These are phyloP conservation scores for Zaprionus ghesquierei DNA, from an alignment of 1,140 invertebrate genomes.

Conservation along the genomic window DNA sequence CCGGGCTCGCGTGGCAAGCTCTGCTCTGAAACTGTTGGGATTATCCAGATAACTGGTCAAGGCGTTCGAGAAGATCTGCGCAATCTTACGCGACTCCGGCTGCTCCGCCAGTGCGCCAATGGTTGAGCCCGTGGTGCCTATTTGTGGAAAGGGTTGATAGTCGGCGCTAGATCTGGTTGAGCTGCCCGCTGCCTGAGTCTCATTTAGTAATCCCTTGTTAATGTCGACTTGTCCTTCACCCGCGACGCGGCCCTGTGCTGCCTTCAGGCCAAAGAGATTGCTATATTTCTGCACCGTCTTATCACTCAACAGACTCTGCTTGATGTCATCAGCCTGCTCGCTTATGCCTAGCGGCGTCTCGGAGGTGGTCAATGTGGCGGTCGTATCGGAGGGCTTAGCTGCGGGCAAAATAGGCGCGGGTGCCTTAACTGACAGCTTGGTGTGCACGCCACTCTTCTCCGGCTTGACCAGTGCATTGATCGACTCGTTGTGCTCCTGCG, in stretches of 20 bases:
- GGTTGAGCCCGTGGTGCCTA: conserved; percentile 72
- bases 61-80: conserved; percentile 91
- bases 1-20: conserved; percentile 87
- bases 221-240: conserved; percentile 29
- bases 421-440: conserved; percentile 53
- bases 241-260: conserved; percentile 23
- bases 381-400: conserved; percentile 56
- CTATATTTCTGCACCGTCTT: conserved; percentile 86
- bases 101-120: conserved; percentile 83
- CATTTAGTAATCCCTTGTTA: conserved; percentile 44
- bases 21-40: conserved; percentile 89
- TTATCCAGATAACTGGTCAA: conserved; percentile 91
- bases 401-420: conserved; percentile 45
- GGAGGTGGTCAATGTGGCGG: conserved; percentile 61
- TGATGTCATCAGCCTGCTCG: conserved; percentile 76
- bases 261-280: conserved; percentile 83
- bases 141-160: conserved; percentile 71
- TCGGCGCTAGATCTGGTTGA: not conserved
- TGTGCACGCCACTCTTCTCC: conserved; percentile 41
- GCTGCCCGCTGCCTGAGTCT: conserved; percentile 39
- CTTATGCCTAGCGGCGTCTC: conserved; percentile 55
- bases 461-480: conserved; percentile 48
- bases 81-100: conserved; percentile 89
- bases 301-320: conserved; percentile 84
- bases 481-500: conserved; percentile 86